These are phyloP conservation scores for Helicoverpa armigera DNA, from an alignment of 1,140 invertebrate genomes.

Conservation along the genomic window DNA sequence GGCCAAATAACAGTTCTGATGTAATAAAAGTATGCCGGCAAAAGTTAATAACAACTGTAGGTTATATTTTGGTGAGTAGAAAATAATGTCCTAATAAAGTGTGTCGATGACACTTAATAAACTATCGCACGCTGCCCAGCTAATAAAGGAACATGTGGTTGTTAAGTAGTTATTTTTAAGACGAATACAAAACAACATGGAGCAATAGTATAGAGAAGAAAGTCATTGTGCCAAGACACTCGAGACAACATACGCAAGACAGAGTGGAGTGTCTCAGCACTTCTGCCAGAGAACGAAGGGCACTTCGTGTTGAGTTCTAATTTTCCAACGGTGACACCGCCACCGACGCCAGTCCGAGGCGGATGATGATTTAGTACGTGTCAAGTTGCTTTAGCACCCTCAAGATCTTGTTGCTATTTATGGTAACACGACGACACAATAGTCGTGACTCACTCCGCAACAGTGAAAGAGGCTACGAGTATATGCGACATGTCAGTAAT, in stretches of 20 bases:
- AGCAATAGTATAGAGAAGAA: slow-evolving; percentile 47
- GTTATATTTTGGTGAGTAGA: slow-evolving; percentile 14
- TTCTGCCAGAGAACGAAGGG: slow-evolving; percentile 45
- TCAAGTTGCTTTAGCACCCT: slow-evolving; percentile 59
- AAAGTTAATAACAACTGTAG: slow-evolving; percentile 14
- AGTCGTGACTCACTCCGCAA: slow-evolving; percentile 61
- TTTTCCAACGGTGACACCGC: slow-evolving; percentile 55
- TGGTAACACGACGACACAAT: slow-evolving; percentile 65
- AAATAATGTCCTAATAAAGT: slow-evolving; percentile 5
- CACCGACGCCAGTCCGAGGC: slow-evolving; percentile 39
- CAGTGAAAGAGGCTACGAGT: slow-evolving; percentile 52
- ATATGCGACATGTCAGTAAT: slow-evolving; percentile 56
- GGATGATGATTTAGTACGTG: slow-evolving; percentile 55
- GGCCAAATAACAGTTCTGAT: slow-evolving; percentile 15
- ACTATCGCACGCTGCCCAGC: slow-evolving; percentile 4
- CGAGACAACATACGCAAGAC: slow-evolving; percentile 51
- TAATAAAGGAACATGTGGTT: slow-evolving; percentile 33
- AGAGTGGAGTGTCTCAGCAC: slow-evolving; percentile 43
- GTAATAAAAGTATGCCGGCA: background rate
- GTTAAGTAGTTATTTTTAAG: slow-evolving; percentile 41
- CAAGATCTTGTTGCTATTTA: slow-evolving; percentile 64
- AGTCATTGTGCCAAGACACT: slow-evolving; percentile 49
- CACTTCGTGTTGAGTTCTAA: slow-evolving; percentile 60
- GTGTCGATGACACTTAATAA: slow-evolving; percentile 15
- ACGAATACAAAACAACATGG: slow-evolving; percentile 41